A percentile compares a stretch with the other conserved stretches of the same genome.
These are phyloP conservation scores for Syrrhaptes paradoxus DNA, from an alignment of 2,113 vertebrate genomes.

Conservation along the genomic window DNA sequence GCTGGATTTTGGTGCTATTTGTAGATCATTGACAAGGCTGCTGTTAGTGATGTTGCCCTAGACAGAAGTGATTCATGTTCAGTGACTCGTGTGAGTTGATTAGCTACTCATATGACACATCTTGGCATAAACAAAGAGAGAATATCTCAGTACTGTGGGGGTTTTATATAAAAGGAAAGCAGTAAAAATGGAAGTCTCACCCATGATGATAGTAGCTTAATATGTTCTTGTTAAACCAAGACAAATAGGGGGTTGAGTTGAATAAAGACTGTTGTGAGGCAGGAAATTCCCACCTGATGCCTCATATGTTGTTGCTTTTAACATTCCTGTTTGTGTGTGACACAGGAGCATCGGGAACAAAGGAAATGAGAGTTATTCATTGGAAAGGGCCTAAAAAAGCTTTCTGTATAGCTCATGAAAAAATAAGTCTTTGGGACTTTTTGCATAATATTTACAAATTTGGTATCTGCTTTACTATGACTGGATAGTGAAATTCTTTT, in stretches of 20 bases:
- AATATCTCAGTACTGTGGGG: background rate
- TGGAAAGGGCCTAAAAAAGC: background rate
- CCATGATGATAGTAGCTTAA: background rate
- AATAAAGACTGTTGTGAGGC: background rate
- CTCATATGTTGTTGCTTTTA: background rate
- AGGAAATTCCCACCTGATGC: conserved; percentile 52
- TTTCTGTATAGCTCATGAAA: background rate
- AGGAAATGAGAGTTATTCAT: background rate
- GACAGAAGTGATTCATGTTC: background rate
- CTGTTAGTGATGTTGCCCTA: background rate
- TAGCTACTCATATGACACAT: background rate
- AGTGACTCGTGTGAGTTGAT: background rate
- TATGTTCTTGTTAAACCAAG: background rate
- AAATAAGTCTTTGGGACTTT: background rate
- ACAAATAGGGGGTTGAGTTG: background rate
- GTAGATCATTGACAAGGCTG: background rate
- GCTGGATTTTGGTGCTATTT: background rate
- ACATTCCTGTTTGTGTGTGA: background rate
- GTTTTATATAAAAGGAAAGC: background rate
- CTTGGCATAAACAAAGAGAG: background rate
- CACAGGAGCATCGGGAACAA: conserved; percentile 14
- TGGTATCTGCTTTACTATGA: background rate
- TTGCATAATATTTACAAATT: background rate
- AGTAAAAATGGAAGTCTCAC: background rate
- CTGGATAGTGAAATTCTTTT: background rate